Percentiles rank a stretch among this genome's conserved stretches.
Conservation (phyloP, 1,140 invertebrate species). For the Polypedilum pembai region DNA sequence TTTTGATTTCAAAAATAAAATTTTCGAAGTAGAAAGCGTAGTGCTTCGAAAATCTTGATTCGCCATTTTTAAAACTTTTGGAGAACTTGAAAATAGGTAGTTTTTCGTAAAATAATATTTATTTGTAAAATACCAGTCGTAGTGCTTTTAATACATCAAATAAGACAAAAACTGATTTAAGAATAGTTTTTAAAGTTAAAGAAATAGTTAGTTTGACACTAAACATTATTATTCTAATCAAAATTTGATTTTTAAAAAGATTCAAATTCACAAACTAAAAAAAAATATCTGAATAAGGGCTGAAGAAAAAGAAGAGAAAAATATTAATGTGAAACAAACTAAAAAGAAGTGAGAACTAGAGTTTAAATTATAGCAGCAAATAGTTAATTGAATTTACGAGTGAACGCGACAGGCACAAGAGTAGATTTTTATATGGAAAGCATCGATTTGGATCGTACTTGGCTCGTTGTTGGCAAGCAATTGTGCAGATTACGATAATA, state of each 20-base stretch:
- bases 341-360: background rate
- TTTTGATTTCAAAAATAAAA: background rate
- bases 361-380: background rate
- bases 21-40: background rate
- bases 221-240: background rate
- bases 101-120: background rate
- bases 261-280: background rate
- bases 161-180: background rate
- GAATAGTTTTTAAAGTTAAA: background rate
- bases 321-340: background rate
- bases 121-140: background rate
- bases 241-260: background rate
- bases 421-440: slow-evolving; percentile 15
- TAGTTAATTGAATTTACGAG: slow-evolving; percentile 5
- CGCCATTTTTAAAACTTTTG: slow-evolving; percentile 26
- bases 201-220: background rate
- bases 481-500: slow-evolving; percentile 18
- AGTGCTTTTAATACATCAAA: background rate
- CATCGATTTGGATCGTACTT: background rate
- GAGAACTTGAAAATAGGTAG: background rate
- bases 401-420: background rate
- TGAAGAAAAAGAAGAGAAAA: slow-evolving; percentile 6
- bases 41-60: background rate
- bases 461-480: background rate
- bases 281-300: background rate